Evolutionary conservation across 2,113 vertebrate species (phyloP).

Genomic region (Pagrus major): DNA sequence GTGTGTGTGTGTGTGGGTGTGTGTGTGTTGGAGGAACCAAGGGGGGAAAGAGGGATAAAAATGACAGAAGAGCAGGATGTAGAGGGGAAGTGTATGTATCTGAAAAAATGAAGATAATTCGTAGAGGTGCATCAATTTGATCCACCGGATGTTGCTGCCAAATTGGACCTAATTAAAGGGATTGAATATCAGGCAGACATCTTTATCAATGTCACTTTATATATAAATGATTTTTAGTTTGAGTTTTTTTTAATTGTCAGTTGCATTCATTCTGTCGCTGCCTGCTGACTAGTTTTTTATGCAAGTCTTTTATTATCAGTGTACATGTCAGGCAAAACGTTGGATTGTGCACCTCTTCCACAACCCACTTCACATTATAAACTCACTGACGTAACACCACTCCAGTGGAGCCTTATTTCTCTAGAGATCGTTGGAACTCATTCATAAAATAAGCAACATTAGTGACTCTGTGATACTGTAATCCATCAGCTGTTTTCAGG

Average conservation of each 20-base stretch:
- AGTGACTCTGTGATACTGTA: neutral
- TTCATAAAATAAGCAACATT: too few species aligned
- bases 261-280: neutral
- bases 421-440: neutral
- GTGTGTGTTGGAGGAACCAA: neutral
- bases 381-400: neutral
- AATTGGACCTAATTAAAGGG: neutral
- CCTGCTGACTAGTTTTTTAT: neutral
- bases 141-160: neutral
- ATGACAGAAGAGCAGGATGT: slow-evolving; percentile 1
- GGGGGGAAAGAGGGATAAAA: neutral
- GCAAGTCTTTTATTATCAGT: neutral
- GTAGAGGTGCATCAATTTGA: neutral
- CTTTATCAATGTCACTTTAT: neutral
- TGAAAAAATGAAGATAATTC: neutral
- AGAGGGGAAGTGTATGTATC: neutral
- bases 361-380: neutral
- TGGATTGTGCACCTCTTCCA: too few species aligned
- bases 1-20: slow-evolving; percentile 1
- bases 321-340: neutral
- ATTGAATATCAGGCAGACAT: neutral
- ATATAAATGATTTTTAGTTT: too few species aligned
- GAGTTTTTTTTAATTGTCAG: too few species aligned
- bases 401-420: neutral
- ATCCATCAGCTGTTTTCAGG: neutral